Evolutionary conservation across 2,797 vertebrate genomes (phyloP).

Genomic region (Chrosomus eos): DNA sequence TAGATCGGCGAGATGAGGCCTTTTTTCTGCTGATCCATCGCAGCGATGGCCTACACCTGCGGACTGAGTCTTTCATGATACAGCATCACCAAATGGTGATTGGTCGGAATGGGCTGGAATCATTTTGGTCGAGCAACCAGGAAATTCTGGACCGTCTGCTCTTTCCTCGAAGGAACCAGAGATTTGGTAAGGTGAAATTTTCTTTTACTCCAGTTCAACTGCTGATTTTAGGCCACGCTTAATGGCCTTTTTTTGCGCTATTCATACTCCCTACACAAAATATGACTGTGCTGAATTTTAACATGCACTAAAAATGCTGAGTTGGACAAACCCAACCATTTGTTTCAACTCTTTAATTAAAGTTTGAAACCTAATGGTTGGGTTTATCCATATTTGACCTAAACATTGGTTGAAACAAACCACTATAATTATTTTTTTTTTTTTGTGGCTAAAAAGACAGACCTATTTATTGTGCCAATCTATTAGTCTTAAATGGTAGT

Average conservation of each 20-base stretch:
- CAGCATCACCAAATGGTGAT: conserved; percentile 9
- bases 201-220: background rate
- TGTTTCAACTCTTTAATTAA: background rate
- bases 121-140: background rate
- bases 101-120: conserved; percentile 26
- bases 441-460: too few species aligned
- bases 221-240: background rate
- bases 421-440: background rate
- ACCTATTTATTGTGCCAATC: background rate
- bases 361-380: background rate
- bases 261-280: background rate
- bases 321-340: too few species aligned
- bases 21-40: background rate
- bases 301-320: background rate
- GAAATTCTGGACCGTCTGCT: background rate
- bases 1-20: background rate
- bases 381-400: background rate
- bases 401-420: background rate
- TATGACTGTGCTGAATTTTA: background rate
- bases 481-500: background rate
- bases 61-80: background rate
- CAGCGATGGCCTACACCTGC: background rate
- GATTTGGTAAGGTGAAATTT: conserved; percentile 53
- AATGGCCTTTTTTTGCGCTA: background rate
- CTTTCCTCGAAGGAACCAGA: conserved; percentile 42